Percentiles rank a stretch among this genome's conserved stretches.
Evolutionary conservation across 2,888 invertebrate genomes (phyloP).

Genomic region (Seladonia tumulorum): DNA sequence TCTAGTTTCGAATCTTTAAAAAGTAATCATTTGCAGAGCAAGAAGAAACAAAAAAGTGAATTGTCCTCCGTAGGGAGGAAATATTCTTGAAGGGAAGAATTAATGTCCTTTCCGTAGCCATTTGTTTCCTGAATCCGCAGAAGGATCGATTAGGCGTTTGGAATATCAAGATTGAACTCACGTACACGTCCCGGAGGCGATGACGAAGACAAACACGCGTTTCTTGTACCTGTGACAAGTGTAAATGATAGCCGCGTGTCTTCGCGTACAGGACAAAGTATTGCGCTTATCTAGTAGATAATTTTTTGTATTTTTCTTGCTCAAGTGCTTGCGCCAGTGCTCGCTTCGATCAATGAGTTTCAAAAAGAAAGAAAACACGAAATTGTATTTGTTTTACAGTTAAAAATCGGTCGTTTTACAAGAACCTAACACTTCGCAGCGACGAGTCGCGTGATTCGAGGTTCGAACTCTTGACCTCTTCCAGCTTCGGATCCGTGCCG

Average conservation of each 20-base stretch:
- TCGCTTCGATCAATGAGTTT: too few relatives aligned
- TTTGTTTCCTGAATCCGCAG: not conserved
- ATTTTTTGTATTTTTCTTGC: not conserved
- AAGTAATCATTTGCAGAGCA: not conserved
- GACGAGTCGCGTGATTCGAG: not conserved
- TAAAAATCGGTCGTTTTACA: not conserved
- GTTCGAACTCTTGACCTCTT: not conserved
- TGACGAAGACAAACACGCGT: not conserved
- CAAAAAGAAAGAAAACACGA: too few relatives aligned
- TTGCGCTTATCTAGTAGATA: too few relatives aligned
- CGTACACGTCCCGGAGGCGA: not conserved
- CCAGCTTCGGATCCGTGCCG: not conserved
- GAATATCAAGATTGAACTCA: not conserved
- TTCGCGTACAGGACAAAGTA: not conserved
- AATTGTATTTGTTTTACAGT: too few relatives aligned
- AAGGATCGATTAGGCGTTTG: not conserved
- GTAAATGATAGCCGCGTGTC: not conserved
- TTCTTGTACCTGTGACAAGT: not conserved
- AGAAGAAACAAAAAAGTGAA: not conserved
- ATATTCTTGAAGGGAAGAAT: not conserved
- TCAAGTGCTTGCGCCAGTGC: too few relatives aligned
- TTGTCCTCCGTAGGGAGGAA: too few relatives aligned
- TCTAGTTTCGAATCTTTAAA: not conserved
- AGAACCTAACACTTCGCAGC: too few relatives aligned
- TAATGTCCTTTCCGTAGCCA: not conserved